Evolutionary conservation across 1,140 invertebrate genomes (phyloP).

Genomic region (Drosophila arizonae): DNA sequence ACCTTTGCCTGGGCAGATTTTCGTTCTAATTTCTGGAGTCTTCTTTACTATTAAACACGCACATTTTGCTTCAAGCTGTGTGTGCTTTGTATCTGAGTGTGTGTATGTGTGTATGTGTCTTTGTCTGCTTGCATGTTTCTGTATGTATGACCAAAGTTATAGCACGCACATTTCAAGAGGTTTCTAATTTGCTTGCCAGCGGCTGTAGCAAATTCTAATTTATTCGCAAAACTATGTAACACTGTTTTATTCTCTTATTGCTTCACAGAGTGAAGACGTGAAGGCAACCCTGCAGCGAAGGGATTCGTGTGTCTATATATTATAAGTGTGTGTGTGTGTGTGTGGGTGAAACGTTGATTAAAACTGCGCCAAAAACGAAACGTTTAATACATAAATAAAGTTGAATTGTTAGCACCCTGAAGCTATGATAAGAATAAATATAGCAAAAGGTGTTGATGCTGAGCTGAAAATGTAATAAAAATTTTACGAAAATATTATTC

Average conservation of each 20-base stretch:
- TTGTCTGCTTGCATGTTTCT: conserved; percentile 22
- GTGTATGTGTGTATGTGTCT: conserved; percentile 16
- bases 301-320: background rate
- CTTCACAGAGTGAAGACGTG: background rate
- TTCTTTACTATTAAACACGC: conserved; percentile 60
- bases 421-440: conserved; percentile 31
- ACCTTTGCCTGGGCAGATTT: conserved; percentile 19
- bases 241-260: conserved; percentile 8
- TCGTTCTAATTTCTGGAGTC: background rate
- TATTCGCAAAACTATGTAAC: conserved; percentile 73
- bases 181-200: conserved; percentile 74
- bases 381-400: conserved; percentile 44
- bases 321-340: background rate
- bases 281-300: conserved; percentile 3
- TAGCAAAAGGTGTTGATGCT: conserved; percentile 24
- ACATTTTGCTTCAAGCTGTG: conserved; percentile 51
- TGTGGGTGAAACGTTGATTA: conserved; percentile 38
- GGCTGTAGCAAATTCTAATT: conserved; percentile 76
- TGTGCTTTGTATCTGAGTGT: conserved; percentile 17
- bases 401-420: conserved; percentile 19
- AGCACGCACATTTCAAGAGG: conserved; percentile 73
- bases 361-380: conserved; percentile 26
- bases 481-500: background rate
- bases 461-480: conserved; percentile 4
- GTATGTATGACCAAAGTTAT: conserved; percentile 45